Evolutionary conservation across 2,113 vertebrate species (phyloP).

Genomic region (Apteryx owenii): DNA sequence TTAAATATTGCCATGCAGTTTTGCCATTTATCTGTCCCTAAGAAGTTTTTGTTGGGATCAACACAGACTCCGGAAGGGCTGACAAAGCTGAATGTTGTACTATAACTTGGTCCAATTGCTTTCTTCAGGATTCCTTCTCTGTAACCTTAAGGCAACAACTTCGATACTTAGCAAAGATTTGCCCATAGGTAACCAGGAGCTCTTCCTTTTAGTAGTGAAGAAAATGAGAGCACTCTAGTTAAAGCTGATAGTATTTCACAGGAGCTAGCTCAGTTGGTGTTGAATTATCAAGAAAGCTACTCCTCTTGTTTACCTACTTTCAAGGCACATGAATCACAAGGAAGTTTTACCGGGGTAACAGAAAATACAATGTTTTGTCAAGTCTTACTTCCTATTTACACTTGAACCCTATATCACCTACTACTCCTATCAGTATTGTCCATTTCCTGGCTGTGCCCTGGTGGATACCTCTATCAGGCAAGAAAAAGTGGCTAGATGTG

Average conservation of each 20-base stretch:
- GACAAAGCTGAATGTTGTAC: neutral
- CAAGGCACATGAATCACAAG: neutral
- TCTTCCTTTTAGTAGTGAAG: conserved; percentile 2
- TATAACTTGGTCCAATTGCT: neutral
- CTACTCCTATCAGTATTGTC: neutral
- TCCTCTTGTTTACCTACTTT: neutral
- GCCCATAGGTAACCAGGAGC: conserved; percentile 18
- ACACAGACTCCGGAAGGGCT: neutral
- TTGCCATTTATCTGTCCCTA: neutral
- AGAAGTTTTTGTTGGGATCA: neutral
- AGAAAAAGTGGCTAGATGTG: neutral
- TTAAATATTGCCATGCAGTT: conserved; percentile 34
- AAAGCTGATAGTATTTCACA: neutral
- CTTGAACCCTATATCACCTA: neutral
- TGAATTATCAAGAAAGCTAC: neutral
- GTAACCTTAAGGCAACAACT: neutral
- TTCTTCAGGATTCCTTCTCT: neutral
- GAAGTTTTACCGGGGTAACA: neutral
- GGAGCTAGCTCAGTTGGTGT: neutral
- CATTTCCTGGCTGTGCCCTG: neutral
- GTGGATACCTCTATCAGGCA: neutral
- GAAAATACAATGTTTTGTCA: neutral
- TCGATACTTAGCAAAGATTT: neutral
- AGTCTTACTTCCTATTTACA: neutral
- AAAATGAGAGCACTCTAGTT: neutral